Conservation (phyloP, 2,113 vertebrate genomes). For the Suricata suricatta region DNA sequence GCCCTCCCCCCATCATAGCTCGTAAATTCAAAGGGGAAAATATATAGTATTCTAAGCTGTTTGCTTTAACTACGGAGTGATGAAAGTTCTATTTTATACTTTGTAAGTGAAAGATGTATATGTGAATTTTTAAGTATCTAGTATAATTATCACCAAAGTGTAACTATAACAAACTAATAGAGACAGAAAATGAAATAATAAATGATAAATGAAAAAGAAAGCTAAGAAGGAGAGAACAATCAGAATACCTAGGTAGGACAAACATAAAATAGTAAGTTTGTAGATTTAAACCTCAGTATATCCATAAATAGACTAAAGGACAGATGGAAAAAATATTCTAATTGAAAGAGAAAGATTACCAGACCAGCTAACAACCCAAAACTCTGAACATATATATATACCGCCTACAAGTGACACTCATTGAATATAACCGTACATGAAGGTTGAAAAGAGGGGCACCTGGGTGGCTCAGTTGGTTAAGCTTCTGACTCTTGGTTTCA, state of each 20-base stretch:
- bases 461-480: too few relatives aligned
- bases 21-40: neutral
- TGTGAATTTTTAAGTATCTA: constrained; percentile 14
- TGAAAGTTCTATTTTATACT: neutral
- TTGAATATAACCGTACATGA: constrained; percentile 21
- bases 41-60: neutral
- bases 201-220: neutral
- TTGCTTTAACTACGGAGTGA: constrained; percentile 26
- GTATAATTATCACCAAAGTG: constrained; percentile 3
- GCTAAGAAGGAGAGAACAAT: neutral
- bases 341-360: constrained; percentile 25
- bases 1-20: neutral
- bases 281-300: constrained; percentile 40
- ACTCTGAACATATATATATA: neutral
- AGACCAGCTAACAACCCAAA: neutral
- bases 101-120: neutral
- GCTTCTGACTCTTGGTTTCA: too few relatives aligned
- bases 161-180: neutral
- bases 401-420: neutral
- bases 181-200: constrained; percentile 30
- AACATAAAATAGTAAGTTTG: neutral
- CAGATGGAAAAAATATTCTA: neutral
- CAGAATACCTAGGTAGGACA: neutral
- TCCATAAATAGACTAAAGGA: neutral
- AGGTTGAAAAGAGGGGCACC: neutral